Evolutionary conservation across 2,113 vertebrate genomes (phyloP).

Genomic region (Gulo gulo): DNA sequence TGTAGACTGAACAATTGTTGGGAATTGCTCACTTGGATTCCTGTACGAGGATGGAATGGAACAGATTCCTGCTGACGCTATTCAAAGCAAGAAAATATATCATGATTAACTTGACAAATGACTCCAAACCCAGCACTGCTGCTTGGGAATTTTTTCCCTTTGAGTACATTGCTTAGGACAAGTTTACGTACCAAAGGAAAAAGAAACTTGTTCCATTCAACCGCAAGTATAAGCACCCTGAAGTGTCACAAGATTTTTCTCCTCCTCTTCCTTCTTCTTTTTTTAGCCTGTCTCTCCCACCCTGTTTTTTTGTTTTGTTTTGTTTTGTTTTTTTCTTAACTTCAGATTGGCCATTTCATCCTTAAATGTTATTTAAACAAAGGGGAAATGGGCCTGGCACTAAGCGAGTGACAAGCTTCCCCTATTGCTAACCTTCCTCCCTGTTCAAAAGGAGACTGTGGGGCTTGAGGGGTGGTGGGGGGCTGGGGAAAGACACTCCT

Average conservation of each 20-base stretch:
- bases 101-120: constrained; percentile 78
- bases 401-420: not conserved
- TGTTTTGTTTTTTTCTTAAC: not conserved
- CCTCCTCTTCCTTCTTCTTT: not conserved
- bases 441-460: not conserved
- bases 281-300: not conserved
- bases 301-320: too few relatives aligned
- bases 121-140: constrained; percentile 63
- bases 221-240: constrained; percentile 2
- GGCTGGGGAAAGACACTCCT: not conserved
- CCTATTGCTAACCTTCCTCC: not conserved
- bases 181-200: constrained; percentile 62
- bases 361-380: constrained; percentile 2
- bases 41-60: constrained; percentile 59
- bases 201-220: constrained; percentile 62
- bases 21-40: constrained; percentile 67
- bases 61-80: constrained; percentile 78
- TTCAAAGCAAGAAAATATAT: constrained; percentile 75
- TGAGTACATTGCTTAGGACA: constrained; percentile 55
- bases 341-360: not conserved
- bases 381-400: not conserved
- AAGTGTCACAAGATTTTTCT: constrained; percentile 32
- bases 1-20: constrained; percentile 54
- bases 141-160: constrained; percentile 72
- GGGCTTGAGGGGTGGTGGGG: too few relatives aligned